Conservation (phyloP, 2,797 vertebrate species). For the Scyliorhinus canicula region DNA sequence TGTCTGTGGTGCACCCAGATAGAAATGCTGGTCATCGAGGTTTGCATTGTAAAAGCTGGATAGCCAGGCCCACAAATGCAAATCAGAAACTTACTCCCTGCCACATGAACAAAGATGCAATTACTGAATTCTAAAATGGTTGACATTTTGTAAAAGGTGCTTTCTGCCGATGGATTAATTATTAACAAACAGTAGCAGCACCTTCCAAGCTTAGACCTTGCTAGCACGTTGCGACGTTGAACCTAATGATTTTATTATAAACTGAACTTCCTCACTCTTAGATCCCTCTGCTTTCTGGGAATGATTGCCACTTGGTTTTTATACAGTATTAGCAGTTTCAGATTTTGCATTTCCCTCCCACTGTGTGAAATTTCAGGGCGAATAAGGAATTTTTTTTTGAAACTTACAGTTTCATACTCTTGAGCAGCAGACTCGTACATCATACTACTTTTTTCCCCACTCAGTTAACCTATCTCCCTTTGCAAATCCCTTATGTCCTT, state of each 20-base stretch:
- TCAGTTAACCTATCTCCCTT: too few species aligned
- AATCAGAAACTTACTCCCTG: not conserved
- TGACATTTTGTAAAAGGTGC: not conserved
- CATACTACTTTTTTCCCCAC: too few species aligned
- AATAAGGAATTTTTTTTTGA: not conserved
- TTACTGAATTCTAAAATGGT: not conserved
- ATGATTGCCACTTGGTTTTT: not conserved
- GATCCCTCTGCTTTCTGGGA: not conserved
- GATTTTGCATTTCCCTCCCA: not conserved
- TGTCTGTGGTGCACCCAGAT: not conserved
- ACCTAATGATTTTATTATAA: not conserved
- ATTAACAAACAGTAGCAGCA: not conserved
- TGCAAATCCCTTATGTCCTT: too few species aligned
- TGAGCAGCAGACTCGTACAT: not conserved
- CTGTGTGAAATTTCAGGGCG: not conserved
- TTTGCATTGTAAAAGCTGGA: not conserved
- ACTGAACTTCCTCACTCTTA: not conserved
- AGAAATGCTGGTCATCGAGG: not conserved
- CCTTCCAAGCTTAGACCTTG: not conserved
- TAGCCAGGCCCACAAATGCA: not conserved
- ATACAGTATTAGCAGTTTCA: not conserved
- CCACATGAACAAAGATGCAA: not conserved
- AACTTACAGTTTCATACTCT: not conserved
- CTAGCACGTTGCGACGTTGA: not conserved
- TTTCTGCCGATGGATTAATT: not conserved